A percentile compares a stretch with the other conserved stretches of the same genome.
Evolutionary conservation across 1,140 invertebrate genomes (phyloP).

Genomic region (Aplysia californica): DNA sequence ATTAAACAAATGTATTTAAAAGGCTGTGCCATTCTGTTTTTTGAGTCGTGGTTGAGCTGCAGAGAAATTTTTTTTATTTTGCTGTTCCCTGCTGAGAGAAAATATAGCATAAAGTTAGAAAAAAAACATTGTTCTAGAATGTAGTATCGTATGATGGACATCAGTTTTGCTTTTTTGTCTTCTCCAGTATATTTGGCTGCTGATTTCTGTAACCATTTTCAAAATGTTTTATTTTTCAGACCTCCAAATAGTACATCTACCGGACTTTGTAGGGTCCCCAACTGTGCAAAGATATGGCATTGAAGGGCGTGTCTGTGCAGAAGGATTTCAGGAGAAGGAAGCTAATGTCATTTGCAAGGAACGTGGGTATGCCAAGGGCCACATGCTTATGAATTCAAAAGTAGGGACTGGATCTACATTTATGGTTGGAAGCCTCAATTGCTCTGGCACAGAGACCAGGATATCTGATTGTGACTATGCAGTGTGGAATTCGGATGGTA

Average conservation of each 20-base stretch:
- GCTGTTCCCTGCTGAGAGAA: too few relatives aligned
- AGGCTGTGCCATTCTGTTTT: too few relatives aligned
- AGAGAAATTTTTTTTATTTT: too few relatives aligned
- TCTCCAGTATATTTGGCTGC: too few relatives aligned
- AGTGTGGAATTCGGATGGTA: too few relatives aligned
- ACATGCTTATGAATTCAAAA: constrained; percentile 35
- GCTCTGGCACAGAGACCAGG: constrained; percentile 44
- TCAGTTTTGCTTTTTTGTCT: too few relatives aligned
- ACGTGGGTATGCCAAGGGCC: constrained; percentile 70
- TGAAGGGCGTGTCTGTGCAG: constrained; percentile 30
- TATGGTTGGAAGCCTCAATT: constrained; percentile 27
- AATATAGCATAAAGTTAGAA: too few relatives aligned
- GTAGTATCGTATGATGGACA: too few relatives aligned
- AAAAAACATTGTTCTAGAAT: too few relatives aligned
- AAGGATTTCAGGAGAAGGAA: constrained; percentile 26
- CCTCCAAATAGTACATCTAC: neutral
- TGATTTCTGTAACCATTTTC: too few relatives aligned
- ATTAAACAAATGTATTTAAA: too few relatives aligned
- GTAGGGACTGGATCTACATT: neutral
- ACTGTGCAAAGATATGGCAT: constrained; percentile 74
- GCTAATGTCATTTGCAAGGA: constrained; percentile 33
- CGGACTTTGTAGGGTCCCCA: constrained; percentile 15
- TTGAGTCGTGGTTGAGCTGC: too few relatives aligned
- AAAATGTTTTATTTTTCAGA: constrained; percentile 4
- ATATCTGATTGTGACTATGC: constrained; percentile 14